Conservation (phyloP, 2,888 invertebrate species). For the Invenusta paracnida region DNA sequence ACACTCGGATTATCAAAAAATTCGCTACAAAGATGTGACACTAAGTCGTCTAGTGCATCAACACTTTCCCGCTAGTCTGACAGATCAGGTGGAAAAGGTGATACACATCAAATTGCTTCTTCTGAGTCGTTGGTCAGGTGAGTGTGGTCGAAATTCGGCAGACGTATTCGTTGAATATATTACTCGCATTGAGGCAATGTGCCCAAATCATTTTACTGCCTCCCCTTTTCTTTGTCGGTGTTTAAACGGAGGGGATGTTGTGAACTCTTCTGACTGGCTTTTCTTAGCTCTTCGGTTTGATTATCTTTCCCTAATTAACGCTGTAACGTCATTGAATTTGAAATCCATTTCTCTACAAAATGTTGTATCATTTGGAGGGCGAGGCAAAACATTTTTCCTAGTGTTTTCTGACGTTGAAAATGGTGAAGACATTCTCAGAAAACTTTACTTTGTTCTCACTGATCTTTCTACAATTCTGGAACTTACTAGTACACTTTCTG, state of each 20-base stretch:
- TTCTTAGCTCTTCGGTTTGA: not conserved
- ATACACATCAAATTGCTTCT: constrained; percentile 41
- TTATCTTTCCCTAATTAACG: not conserved
- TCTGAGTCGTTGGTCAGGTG: not conserved
- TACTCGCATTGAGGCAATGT: not conserved
- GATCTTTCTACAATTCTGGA: not conserved
- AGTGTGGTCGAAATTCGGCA: not conserved
- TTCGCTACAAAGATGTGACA: constrained; percentile 39
- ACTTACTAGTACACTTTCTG: not conserved
- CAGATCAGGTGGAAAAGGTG: constrained; percentile 33
- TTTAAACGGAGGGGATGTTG: not conserved
- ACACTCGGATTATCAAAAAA: constrained; percentile 30
- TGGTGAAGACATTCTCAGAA: not conserved
- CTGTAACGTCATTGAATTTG: not conserved
- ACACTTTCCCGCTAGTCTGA: constrained; percentile 38
- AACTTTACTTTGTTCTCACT: not conserved
- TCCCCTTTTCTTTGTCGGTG: not conserved
- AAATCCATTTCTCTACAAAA: not conserved
- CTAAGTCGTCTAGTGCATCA: constrained; percentile 33
- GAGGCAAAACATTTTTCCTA: not conserved
- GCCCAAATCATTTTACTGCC: not conserved
- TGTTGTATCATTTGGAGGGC: constrained; percentile 1
- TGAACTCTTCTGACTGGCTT: not conserved
- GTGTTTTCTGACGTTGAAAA: constrained; percentile 2
- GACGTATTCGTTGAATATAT: not conserved